Conservation (phyloP, 2,888 invertebrate species). For the Hypselothyrea guttata region DNA sequence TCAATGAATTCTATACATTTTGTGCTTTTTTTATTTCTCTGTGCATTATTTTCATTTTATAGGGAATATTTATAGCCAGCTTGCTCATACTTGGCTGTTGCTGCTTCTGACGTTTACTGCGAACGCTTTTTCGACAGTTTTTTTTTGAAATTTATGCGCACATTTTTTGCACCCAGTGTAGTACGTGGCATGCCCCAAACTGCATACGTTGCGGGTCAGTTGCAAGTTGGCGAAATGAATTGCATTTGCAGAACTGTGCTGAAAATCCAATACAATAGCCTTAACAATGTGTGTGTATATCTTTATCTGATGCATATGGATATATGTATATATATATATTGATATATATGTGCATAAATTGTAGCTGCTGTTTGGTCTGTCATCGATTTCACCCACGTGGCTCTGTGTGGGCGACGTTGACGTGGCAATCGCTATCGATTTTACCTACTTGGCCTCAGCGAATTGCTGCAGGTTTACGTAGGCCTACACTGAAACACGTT, state of each 20-base stretch:
- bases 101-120: constrained; percentile 34
- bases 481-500: too few relatives aligned
- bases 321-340: constrained; percentile 18
- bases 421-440: constrained; percentile 68
- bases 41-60: neutral
- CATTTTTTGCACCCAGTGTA: constrained; percentile 31
- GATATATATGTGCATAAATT: constrained; percentile 6
- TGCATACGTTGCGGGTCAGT: too few relatives aligned
- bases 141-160: constrained; percentile 50
- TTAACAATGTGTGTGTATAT: neutral
- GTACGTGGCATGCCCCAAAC: constrained; percentile 13
- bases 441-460: constrained; percentile 30
- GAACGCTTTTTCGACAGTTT: constrained; percentile 31
- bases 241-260: constrained; percentile 19
- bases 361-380: constrained; percentile 12
- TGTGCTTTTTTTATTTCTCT: neutral
- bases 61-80: constrained; percentile 18
- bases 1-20: neutral
- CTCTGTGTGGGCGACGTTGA: constrained; percentile 32
- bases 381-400: constrained; percentile 49
- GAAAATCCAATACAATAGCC: constrained; percentile 3
- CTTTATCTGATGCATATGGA: constrained; percentile 27
- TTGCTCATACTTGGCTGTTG: constrained; percentile 6
- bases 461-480: neutral
- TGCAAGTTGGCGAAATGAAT: constrained; percentile 25